Evolutionary conservation across 2,797 vertebrate species (phyloP).

Genomic region (Takifugu ocellatus): DNA sequence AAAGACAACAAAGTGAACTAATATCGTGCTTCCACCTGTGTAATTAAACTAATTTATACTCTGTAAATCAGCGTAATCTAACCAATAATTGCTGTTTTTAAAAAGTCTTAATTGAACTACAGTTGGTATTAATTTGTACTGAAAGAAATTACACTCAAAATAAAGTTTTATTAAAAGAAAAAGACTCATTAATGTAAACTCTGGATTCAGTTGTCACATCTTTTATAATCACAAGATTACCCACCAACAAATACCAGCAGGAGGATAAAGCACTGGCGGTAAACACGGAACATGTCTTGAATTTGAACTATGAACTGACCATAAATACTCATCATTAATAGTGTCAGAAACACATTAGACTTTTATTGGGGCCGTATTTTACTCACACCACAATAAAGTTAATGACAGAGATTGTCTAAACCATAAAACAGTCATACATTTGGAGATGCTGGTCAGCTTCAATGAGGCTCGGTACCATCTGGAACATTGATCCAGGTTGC

Average conservation of each 20-base stretch:
- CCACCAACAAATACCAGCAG: slow-evolving; percentile 25
- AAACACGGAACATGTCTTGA: slow-evolving; percentile 46
- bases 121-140: too few relatives aligned
- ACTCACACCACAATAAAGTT: slow-evolving; percentile 74
- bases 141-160: too few relatives aligned
- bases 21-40: too few relatives aligned
- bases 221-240: not conserved
- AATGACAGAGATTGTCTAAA: slow-evolving; percentile 77
- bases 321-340: slow-evolving; percentile 75
- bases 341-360: slow-evolving; percentile 76
- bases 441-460: slow-evolving; percentile 65
- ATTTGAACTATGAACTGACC: slow-evolving; percentile 64
- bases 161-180: too few relatives aligned
- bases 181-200: too few relatives aligned
- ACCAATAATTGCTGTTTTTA: too few relatives aligned
- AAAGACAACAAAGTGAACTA: too few relatives aligned
- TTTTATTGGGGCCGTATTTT: slow-evolving; percentile 78
- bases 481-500: slow-evolving; percentile 48
- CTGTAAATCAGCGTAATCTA: too few relatives aligned
- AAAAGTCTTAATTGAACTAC: too few relatives aligned
- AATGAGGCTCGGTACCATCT: slow-evolving; percentile 60
- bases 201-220: not conserved
- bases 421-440: slow-evolving; percentile 79
- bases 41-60: too few relatives aligned
- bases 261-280: slow-evolving; percentile 27